Evolutionary conservation across 2,888 invertebrate species (phyloP), one percentile per base, ranked within the genome.

Genomic region (Eupsilia transversa): DNA sequence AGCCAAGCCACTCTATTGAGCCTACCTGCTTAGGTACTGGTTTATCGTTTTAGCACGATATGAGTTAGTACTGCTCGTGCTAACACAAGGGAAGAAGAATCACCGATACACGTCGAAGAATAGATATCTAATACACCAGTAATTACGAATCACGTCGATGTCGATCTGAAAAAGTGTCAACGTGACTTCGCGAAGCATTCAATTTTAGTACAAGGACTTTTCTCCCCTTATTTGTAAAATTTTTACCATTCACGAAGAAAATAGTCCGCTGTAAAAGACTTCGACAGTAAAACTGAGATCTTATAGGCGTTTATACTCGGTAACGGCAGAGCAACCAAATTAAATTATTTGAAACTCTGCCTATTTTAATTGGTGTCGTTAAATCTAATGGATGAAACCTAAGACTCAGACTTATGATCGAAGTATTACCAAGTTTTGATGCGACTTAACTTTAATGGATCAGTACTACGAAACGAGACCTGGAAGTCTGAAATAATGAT

Each of bases 261-360:
- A 75, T 75, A 60, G 63, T 49, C 41, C 20, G 84, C 69, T 63
- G 66, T 84, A 82, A 81, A 79, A 84, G 70, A 77, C 60, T 75
- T 77, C 14, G 43, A 69, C 56, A 77, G 72, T 82, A 84, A 84
- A 84, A 72, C 3, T 72, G 35, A 52, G 64, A 33, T 71, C 66
- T 60, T 43, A 77, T 63, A 67, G 70, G 49, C 70, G 54, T 71
- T 74, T 49, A 56, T 64, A 68, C 72, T 77, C 35, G 35, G 54
- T 49, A 59, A 74, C 43, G 66, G 52, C 35, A 49, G 68, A 38
- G 30, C 66, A 33, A 56, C 27, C 46, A 72, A 80, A 76, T 72
- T 61, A 72, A 80, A 80, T 76, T 65, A 80, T 76, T 72, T 66
- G 46, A 63, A 76, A 72, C 35, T 72, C 80, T 80, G 64, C 52